These are phyloP conservation scores for Cyclina sinensis DNA, from an alignment of 1,140 invertebrate species.

Conservation along the genomic window DNA sequence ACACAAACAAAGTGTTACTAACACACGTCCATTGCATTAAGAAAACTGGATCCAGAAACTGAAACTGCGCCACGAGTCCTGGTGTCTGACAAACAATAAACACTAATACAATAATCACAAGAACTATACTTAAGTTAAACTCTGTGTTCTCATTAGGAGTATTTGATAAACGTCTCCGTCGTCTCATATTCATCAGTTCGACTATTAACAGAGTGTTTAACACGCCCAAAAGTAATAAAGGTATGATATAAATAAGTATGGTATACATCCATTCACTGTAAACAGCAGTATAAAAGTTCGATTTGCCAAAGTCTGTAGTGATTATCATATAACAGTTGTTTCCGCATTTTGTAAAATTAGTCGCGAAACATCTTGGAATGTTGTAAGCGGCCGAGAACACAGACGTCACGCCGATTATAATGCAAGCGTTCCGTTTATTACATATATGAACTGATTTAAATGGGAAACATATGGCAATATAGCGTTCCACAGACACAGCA, in stretches of 20 bases:
- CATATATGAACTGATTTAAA: conserved; percentile 80
- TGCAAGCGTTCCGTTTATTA: conserved; percentile 77
- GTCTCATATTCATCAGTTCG: conserved; percentile 83
- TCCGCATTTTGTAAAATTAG: conserved; percentile 68
- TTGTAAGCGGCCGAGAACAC: conserved; percentile 82
- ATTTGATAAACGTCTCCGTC: conserved; percentile 76
- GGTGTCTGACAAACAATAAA: conserved; percentile 84
- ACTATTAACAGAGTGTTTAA: conserved; percentile 78
- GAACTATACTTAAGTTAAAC: conserved; percentile 81
- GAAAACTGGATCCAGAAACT: conserved; percentile 69
- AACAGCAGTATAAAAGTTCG: conserved; percentile 73
- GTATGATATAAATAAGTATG: conserved; percentile 81
- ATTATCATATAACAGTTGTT: conserved; percentile 72
- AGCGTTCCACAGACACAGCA: conserved; percentile 84
- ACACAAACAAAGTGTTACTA: conserved; percentile 81
- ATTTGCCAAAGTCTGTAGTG: conserved; percentile 77
- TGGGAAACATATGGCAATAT: conserved; percentile 84
- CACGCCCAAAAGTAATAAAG: conserved; percentile 72
- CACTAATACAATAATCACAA: conserved; percentile 83
- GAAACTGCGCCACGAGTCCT: conserved; percentile 82
- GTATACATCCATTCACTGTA: conserved; percentile 80
- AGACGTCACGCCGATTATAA: conserved; percentile 74
- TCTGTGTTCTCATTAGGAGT: conserved; percentile 80
- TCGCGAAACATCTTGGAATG: conserved; percentile 82
- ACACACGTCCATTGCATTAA: conserved; percentile 80